These are phyloP conservation scores for Oriolus oriolus DNA, from an alignment of 2,113 vertebrate genomes.

Conservation along the genomic window DNA sequence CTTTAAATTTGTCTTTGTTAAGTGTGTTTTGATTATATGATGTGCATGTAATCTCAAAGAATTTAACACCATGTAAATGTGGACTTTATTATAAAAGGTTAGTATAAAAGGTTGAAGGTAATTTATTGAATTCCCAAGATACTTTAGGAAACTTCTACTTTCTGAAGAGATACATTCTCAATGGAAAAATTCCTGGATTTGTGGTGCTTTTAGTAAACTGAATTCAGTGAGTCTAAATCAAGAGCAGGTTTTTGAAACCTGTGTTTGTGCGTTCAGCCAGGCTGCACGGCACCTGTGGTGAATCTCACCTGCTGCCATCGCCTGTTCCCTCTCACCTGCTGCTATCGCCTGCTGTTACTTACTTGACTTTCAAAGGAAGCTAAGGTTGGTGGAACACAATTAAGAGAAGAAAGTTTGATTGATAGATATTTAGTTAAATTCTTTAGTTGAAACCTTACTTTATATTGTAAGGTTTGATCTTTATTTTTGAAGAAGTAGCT, in stretches of 20 bases:
- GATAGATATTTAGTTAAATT: not conserved
- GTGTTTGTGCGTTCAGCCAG: not conserved
- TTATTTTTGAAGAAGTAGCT: not conserved
- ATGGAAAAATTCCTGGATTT: not conserved
- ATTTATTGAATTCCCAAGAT: not conserved
- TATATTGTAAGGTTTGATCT: not conserved
- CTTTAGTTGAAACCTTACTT: not conserved
- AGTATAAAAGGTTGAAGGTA: not conserved
- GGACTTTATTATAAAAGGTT: not conserved
- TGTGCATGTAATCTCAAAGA: not conserved
- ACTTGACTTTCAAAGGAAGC: slow-evolving; percentile 26
- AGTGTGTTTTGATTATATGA: not conserved
- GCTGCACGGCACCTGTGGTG: not conserved
- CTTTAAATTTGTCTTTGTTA: not conserved
- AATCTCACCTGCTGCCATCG: slow-evolving; percentile 15
- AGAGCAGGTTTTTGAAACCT: not conserved
- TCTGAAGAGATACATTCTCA: not conserved
- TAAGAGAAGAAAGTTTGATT: not conserved
- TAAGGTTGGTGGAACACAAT: slow-evolving; percentile 1
- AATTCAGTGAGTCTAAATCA: not conserved
- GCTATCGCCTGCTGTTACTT: not conserved
- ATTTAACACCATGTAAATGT: not conserved
- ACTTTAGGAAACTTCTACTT: not conserved
- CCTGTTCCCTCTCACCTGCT: slow-evolving; percentile 35
- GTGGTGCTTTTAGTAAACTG: not conserved